A percentile compares a stretch with the other conserved stretches of the same genome.
phyloP scores from a whole-genome alignment of 2,888 invertebrate genomes.

The Dermolepida albohirtum region DNA sequence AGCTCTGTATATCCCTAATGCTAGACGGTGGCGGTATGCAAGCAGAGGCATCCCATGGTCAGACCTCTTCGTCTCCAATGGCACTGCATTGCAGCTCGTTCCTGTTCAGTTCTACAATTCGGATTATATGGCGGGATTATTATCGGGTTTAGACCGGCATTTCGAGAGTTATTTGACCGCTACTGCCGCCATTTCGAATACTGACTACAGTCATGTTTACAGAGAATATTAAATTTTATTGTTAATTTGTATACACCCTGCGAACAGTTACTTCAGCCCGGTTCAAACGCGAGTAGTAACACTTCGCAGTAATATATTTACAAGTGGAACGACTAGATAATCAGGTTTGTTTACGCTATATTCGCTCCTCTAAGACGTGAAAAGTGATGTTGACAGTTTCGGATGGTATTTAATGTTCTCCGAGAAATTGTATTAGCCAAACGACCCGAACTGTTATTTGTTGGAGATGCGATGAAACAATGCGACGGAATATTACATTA shows the following conservation, averaged over 20 bases:
- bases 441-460: slow-evolving; percentile 6
- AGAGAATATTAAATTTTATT: slow-evolving; percentile 31
- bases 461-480: slow-evolving; percentile 2
- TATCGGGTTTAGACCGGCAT: slow-evolving; percentile 26
- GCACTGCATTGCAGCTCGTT: no score
- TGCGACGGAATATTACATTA: neutral
- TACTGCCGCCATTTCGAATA: neutral
- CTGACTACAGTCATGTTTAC: slow-evolving; percentile 10
- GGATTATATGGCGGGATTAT: slow-evolving; percentile 33
- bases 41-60: no score
- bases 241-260: slow-evolving; percentile 1
- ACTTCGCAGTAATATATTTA: slow-evolving; percentile 9
- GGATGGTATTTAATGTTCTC: slow-evolving; percentile 15
- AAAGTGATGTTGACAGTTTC: slow-evolving; percentile 25
- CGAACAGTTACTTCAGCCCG: no score
- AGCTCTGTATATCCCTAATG: no score
- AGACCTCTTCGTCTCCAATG: no score
- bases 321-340: slow-evolving; percentile 10
- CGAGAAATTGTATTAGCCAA: slow-evolving; percentile 14
- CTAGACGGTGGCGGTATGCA: no score
- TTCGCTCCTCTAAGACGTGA: slow-evolving; percentile 1
- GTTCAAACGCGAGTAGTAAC: no score
- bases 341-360: slow-evolving; percentile 9
- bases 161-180: slow-evolving; percentile 30
- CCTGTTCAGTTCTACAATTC: slow-evolving; percentile 26